Evolutionary conservation across 2,113 vertebrate species (phyloP).

Genomic region (Galbula dea): DNA sequence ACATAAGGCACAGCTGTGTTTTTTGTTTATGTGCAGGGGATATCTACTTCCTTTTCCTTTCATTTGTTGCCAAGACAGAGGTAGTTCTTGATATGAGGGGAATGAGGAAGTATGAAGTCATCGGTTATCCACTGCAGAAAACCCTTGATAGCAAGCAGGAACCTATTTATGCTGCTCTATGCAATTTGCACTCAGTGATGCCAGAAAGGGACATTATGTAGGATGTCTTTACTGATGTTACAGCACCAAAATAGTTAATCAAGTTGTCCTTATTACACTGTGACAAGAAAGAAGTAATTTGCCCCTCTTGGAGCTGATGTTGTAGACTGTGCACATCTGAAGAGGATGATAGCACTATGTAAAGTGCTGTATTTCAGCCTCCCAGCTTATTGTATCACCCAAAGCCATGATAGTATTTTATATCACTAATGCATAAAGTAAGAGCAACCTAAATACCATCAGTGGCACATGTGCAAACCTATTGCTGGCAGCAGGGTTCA

Average conservation of each 20-base stretch:
- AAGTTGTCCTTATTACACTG: neutral
- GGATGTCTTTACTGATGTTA: neutral
- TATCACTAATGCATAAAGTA: neutral
- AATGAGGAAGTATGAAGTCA: neutral
- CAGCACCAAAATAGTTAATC: neutral
- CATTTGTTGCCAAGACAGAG: neutral
- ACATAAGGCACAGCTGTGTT: neutral
- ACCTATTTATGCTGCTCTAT: neutral
- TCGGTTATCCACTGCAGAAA: neutral
- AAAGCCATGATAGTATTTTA: neutral
- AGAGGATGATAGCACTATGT: neutral
- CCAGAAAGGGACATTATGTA: neutral
- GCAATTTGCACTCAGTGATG: neutral
- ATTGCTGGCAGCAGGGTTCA: neutral
- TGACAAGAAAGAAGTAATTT: neutral
- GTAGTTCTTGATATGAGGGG: neutral
- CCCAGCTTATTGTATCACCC: neutral
- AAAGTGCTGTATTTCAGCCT: neutral
- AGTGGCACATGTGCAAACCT: neutral
- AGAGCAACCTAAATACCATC: neutral
- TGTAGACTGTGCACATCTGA: neutral
- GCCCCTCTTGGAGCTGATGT: accelerated
- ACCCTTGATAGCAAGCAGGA: neutral
- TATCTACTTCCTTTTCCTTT: neutral
- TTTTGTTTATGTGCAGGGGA: neutral